Evolutionary conservation across 1,140 invertebrate species (phyloP), one percentile per base, ranked within the genome.

Genomic region (Danaus plexippus): DNA sequence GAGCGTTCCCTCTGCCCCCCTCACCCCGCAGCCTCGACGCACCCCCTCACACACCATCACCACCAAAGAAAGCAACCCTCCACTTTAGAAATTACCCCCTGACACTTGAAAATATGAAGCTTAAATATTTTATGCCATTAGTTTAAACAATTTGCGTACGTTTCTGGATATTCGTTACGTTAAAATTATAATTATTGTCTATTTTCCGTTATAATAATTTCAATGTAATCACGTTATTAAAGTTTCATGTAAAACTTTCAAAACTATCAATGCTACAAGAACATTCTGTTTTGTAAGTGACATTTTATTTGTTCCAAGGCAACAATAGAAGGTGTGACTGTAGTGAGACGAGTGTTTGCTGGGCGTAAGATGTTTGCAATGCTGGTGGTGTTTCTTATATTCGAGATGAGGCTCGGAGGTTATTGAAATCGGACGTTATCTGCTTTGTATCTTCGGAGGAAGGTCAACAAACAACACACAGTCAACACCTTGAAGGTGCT

Each of bases 51-150:
- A 61, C 54, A 60, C 55, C 53, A 6, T 52, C 50, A 59, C 64
- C 69, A 66, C 54, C 22, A 8, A 32, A 46, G 48, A 18, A 45
- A 63, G 63, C 67, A 73, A 75, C 71, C 71, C 69, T 70, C 69
- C 58, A 69, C 67, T 66, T 69, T 68, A 59, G 67, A 78, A 77
- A 73, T 78, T 73, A 75, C 62, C 63, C 22, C 22, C 22, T 8
- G 22, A 32, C 22, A 32, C 22, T 32, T 8, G 22, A 32, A 32
- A 32, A 32, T 32, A 32, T 32, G 22, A 32, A 32, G 22, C 22
- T 32, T 32, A 32, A 32, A 32, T 32, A 32, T 32, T 32, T 32
- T 32, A 32, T 32, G 22, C 7, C 22, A 32, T 32, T 32, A 32
- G 22, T 32, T 32, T 4, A 32, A 32, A 32, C 22, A 32, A 32